phyloP scores from a whole-genome alignment of 2,888 invertebrate species.

The Chalcosyrphus nemorum region DNA sequence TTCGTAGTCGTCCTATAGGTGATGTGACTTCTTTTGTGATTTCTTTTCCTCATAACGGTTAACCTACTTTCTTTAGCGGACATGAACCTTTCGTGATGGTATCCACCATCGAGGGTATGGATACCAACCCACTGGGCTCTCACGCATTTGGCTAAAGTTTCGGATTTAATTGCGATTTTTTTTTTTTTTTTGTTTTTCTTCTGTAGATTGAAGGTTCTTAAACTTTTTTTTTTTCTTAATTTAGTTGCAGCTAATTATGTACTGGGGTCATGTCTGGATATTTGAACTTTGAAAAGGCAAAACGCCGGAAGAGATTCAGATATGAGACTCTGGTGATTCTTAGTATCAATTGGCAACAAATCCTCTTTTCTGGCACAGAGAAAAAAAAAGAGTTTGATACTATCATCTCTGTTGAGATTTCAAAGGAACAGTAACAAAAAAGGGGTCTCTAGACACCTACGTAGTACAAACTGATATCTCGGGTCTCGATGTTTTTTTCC shows the following conservation, averaged over 20 bases:
- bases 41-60: conserved; percentile 65
- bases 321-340: too few relatives aligned
- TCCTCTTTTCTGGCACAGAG: too few relatives aligned
- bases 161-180: conserved; percentile 43
- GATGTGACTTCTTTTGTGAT: conserved; percentile 41
- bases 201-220: conserved; percentile 9
- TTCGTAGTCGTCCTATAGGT: conserved; percentile 25
- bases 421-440: too few relatives aligned
- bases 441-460: too few relatives aligned
- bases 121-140: conserved; percentile 12
- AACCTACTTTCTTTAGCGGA: conserved; percentile 61
- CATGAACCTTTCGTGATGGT: conserved; percentile 52
- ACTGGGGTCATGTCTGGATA: conserved; percentile 4
- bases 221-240: not conserved
- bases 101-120: not conserved
- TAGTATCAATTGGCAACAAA: too few relatives aligned
- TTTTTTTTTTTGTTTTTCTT: not conserved
- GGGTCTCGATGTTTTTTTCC: too few relatives aligned
- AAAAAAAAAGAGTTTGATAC: too few relatives aligned
- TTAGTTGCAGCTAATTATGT: not conserved
- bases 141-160: conserved; percentile 2
- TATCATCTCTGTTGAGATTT: too few relatives aligned
- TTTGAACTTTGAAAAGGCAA: conserved; percentile 2
- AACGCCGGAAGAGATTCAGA: not conserved
- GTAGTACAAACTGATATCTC: too few relatives aligned